Evolutionary conservation across 2,113 vertebrate genomes (phyloP).

Genomic region (Trichechus manatus): DNA sequence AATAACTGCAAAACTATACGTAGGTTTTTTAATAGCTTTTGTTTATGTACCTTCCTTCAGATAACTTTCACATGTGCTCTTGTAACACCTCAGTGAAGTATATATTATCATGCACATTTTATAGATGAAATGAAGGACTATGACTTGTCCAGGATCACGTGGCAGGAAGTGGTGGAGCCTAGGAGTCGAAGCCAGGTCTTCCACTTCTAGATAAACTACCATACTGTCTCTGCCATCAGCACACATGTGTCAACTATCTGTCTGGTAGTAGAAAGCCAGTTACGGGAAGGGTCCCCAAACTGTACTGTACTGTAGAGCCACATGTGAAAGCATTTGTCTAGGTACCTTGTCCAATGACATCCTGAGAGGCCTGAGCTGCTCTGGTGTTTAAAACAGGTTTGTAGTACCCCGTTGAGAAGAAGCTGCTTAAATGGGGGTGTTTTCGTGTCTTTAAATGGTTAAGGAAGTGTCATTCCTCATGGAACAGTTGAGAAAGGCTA

Average conservation of each 20-base stretch:
- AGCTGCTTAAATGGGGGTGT: background rate
- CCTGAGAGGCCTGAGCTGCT: background rate
- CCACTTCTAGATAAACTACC: background rate
- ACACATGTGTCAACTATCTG: no score
- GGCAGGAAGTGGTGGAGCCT: background rate
- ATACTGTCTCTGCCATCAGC: rapidly evolving
- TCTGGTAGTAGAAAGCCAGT: no score
- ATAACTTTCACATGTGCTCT: background rate
- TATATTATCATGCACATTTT: background rate
- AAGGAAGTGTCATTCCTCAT: background rate
- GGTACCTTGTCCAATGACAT: background rate
- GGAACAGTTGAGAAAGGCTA: background rate
- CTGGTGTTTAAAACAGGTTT: no score
- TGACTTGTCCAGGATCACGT: background rate
- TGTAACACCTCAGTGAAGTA: background rate
- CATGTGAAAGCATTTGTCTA: no score
- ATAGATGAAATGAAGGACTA: background rate
- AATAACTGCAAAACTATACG: background rate
- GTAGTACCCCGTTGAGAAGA: no score
- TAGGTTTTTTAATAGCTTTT: background rate
- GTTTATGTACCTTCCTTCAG: background rate
- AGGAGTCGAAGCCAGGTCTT: background rate
- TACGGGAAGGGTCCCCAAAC: no score
- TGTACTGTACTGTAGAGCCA: background rate
- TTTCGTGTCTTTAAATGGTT: background rate